Base-by-base conservation (phyloP, 2,113 vertebrate species). In the Phalacrocorax pelagicus region DNA sequence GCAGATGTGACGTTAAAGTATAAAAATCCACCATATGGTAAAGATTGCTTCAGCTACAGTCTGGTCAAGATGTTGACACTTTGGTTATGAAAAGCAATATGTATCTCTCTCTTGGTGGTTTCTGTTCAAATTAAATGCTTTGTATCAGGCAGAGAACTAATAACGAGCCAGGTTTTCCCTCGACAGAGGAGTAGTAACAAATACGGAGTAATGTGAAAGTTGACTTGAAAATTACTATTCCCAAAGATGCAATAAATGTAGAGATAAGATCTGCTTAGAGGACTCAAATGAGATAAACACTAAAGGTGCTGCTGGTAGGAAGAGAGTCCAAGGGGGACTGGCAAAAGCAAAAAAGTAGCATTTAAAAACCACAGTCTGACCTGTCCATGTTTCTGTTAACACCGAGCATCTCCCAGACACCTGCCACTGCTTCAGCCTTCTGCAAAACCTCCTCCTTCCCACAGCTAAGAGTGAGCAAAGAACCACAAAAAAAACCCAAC, bases 81-180 rank as follows among this genome's bases (percentile, higher is more conserved):
- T 98, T 93, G 95, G 88, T 83, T 98, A 97, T 97, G 97, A 98
- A 98, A 98, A 96, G 90, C 91, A 97, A 97, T 98, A 96, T 97
- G 97, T 97, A 97, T 97, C 97, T 98, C 96, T 97, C 97, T 96
- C 97, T 93, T 91, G 91, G 96, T 96, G 93, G 93, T 98, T 98
- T 98, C 96, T 96, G 95, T 95, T 98, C 93, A 97, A 98, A 98
- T 98, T 98, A 98, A 98, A 97, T 98, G 96, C 96, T 98, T 98
- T 97, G 97, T 93, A 85, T 97, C 97, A 98, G 95, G 96, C 96
- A 98, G 97, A 96, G 95, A 98, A 96, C 97, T 98, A 98, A 98
- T 98, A 98, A 98, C 89, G 78, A 98, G 97, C 86, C 92, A 97
- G 97, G 90, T 97, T 96, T 94, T 97, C 93, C 97, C 97, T 94